phyloP scores from a whole-genome alignment of 2,797 vertebrate species.

The Hylomyscus alleni region DNA sequence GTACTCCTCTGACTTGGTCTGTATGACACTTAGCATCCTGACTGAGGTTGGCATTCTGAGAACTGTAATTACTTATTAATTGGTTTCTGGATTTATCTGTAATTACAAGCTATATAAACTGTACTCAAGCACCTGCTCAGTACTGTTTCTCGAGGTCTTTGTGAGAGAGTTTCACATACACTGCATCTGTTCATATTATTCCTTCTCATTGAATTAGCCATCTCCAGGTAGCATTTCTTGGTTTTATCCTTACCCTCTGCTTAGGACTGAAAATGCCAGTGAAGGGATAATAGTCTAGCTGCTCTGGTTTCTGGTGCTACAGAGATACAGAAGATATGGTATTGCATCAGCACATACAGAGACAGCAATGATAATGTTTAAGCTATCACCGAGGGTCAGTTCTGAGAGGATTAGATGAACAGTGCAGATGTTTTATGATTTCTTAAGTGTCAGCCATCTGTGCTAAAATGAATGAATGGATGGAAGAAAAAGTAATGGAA shows the following conservation, averaged over 20 bases:
- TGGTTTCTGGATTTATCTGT: slow-evolving; percentile 49
- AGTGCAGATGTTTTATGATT: slow-evolving; percentile 44
- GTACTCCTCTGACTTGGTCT: background rate
- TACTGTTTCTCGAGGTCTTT: slow-evolving; percentile 32
- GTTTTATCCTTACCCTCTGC: background rate
- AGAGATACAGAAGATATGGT: background rate
- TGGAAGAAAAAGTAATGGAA: background rate
- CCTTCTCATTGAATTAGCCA: slow-evolving; percentile 9
- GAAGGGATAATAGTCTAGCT: background rate
- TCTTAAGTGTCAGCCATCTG: background rate
- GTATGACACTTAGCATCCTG: background rate
- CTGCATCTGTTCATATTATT: slow-evolving; percentile 15
- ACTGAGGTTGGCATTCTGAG: slow-evolving; percentile 40
- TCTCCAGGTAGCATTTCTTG: background rate
- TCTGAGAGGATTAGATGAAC: background rate
- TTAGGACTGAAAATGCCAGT: slow-evolving; percentile 23
- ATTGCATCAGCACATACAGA: background rate
- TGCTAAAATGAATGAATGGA: slow-evolving; percentile 7
- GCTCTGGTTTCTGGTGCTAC: background rate
- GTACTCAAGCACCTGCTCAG: background rate
- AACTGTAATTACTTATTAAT: slow-evolving; percentile 26
- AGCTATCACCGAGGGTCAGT: background rate
- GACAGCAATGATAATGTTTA: background rate
- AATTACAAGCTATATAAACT: background rate
- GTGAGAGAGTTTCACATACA: background rate